phyloP scores from a whole-genome alignment of 2,113 vertebrate genomes.

The Spea multiplicata region DNA sequence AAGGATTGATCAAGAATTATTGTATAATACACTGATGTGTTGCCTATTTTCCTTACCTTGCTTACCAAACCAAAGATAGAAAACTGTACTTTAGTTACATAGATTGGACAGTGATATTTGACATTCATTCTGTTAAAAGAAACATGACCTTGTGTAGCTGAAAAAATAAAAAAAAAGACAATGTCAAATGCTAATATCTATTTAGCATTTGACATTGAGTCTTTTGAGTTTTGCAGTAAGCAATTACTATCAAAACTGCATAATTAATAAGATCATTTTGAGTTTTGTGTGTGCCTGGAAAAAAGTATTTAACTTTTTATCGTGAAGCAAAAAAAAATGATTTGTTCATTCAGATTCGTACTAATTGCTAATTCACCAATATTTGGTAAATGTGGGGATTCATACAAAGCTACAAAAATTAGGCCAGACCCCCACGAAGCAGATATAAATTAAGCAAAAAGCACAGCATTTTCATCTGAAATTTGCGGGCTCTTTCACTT shows the following conservation, averaged over 20 bases:
- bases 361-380: neutral
- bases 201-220: neutral
- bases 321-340: neutral
- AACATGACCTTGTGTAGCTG: neutral
- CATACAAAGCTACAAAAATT: too few relatives aligned
- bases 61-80: too few relatives aligned
- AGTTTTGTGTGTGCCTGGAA: neutral
- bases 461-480: too few relatives aligned
- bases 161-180: neutral
- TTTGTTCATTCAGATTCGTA: too few relatives aligned
- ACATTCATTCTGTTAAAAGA: neutral
- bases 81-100: too few relatives aligned
- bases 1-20: too few relatives aligned
- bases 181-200: neutral
- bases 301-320: neutral
- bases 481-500: too few relatives aligned
- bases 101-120: neutral
- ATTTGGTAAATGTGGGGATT: too few relatives aligned
- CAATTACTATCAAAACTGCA: neutral
- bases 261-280: neutral
- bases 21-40: too few relatives aligned
- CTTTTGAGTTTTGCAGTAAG: neutral
- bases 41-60: too few relatives aligned
- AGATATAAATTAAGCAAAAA: too few relatives aligned
- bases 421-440: too few relatives aligned